phyloP scores from a whole-genome alignment of 2,888 invertebrate species.

The Tipula unca region DNA sequence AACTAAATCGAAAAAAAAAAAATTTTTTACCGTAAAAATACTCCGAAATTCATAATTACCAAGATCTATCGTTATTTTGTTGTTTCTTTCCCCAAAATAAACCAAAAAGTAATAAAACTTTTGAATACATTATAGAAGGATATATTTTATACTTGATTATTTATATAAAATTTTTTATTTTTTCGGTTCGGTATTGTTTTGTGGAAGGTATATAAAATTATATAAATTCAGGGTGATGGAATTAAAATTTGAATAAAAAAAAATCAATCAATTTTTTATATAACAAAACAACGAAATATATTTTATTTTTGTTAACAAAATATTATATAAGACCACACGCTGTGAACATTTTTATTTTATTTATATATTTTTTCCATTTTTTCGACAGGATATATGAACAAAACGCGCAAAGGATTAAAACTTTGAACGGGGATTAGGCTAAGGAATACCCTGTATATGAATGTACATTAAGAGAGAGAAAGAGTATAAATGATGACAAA shows the following conservation, averaged over 20 bases:
- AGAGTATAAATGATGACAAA: not conserved
- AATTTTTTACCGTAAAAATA: not conserved
- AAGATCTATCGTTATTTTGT: not conserved
- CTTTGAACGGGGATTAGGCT: not conserved
- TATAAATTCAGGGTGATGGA: not conserved
- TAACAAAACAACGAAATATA: not conserved
- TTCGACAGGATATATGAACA: not conserved
- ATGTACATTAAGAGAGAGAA: not conserved
- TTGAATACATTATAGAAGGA: constrained; percentile 1
- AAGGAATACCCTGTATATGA: not conserved
- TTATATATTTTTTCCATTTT: too few relatives aligned
- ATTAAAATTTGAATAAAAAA: not conserved
- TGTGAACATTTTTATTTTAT: not conserved
- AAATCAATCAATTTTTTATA: constrained; percentile 3
- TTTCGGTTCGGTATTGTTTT: not conserved
- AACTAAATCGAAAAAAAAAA: not conserved
- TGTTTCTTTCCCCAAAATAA: not conserved
- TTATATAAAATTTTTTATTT: not conserved
- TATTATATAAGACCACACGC: not conserved
- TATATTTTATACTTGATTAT: constrained; percentile 14
- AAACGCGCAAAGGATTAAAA: not conserved
- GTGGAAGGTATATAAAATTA: not conserved
- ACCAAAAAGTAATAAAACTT: constrained; percentile 2
- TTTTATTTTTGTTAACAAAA: too few relatives aligned
- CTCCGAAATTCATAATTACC: not conserved